These are phyloP conservation scores for Drosophila arawakana DNA, from an alignment of 1,140 invertebrate genomes.

Conservation along the genomic window DNA sequence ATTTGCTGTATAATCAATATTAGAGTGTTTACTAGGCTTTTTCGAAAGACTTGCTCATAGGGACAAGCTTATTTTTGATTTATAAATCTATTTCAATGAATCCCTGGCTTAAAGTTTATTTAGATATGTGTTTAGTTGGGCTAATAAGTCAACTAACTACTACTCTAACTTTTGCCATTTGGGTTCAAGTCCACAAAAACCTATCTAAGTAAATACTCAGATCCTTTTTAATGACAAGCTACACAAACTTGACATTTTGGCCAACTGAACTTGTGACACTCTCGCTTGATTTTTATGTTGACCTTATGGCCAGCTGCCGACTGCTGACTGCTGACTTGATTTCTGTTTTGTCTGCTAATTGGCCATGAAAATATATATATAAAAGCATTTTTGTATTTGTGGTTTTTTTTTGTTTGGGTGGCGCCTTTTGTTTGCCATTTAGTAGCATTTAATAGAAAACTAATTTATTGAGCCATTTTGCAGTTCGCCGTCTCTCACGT, in stretches of 20 bases:
- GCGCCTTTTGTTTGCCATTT: constrained; percentile 77
- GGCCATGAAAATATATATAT: constrained; percentile 65
- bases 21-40: no score
- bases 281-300: constrained; percentile 9
- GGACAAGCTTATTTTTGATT: no score
- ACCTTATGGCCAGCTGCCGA: constrained; percentile 36
- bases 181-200: constrained; percentile 48
- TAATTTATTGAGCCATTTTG: constrained; percentile 75
- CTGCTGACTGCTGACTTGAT: constrained; percentile 37
- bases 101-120: no score
- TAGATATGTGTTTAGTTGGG: no score
- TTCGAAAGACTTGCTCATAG: no score
- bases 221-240: constrained; percentile 48
- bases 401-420: constrained; percentile 64
- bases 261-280: constrained; percentile 47
- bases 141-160: background rate
- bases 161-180: constrained; percentile 36
- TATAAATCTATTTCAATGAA: no score
- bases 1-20: no score
- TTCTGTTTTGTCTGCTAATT: constrained; percentile 76
- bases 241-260: constrained; percentile 45
- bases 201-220: background rate
- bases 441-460: constrained; percentile 76
- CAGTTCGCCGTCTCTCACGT: constrained; percentile 43
- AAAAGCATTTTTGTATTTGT: constrained; percentile 17